These are phyloP conservation scores for Ptychoptera albimana DNA, from an alignment of 2,888 invertebrate species.

Conservation along the genomic window DNA sequence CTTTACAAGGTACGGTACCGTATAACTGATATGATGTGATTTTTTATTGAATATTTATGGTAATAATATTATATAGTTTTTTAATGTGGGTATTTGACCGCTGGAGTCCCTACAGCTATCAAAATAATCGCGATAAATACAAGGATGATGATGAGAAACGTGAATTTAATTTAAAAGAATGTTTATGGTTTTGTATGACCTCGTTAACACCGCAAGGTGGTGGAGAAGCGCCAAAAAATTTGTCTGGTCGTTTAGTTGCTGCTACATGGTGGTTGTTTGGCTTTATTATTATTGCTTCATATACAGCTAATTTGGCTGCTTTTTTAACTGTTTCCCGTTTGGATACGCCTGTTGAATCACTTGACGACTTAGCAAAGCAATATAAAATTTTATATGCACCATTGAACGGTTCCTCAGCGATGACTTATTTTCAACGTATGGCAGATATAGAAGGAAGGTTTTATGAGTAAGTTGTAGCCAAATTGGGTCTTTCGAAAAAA, in stretches of 20 bases:
- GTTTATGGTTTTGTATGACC: slow-evolving; percentile 98
- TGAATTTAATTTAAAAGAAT: slow-evolving; percentile 89
- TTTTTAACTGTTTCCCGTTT: slow-evolving; percentile 88
- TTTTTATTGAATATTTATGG: background rate
- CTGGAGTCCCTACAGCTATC: slow-evolving; percentile 94
- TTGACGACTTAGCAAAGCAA: slow-evolving; percentile 89
- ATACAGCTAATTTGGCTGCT: slow-evolving; percentile 95
- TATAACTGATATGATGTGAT: background rate
- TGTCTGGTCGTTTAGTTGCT: slow-evolving; percentile 86
- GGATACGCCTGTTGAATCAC: slow-evolving; percentile 80
- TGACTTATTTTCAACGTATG: slow-evolving; percentile 93
- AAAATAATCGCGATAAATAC: slow-evolving; percentile 84
- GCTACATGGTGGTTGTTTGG: slow-evolving; percentile 99
- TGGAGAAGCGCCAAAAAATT: slow-evolving; percentile 89
- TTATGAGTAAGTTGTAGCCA: slow-evolving; percentile 41
- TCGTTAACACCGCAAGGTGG: slow-evolving; percentile 91
- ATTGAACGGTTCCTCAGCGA: slow-evolving; percentile 68
- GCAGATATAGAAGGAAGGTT: slow-evolving; percentile 86
- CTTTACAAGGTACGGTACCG: slow-evolving; percentile 59
- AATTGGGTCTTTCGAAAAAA: slow-evolving; percentile 43
- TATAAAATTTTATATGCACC: slow-evolving; percentile 95
- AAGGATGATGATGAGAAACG: slow-evolving; percentile 86
- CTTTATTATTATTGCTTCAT: slow-evolving; percentile 96
- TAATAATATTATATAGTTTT: slow-evolving; percentile 38
- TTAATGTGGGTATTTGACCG: slow-evolving; percentile 94